Conservation (phyloP, 2,113 vertebrate species). For the Canis aureus region DNA sequence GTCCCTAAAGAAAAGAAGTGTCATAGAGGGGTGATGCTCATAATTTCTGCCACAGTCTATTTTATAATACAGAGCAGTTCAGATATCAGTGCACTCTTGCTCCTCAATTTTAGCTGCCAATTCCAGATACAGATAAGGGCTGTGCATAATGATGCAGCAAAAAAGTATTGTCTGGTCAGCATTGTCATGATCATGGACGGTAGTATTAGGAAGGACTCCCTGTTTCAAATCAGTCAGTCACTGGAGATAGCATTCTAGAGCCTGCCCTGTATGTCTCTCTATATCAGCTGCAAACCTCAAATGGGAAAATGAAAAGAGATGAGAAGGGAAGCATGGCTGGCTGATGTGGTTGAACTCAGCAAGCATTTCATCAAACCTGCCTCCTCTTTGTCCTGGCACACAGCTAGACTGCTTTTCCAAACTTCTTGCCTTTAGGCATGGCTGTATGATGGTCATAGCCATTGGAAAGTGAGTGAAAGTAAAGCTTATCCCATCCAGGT, state of each 20-base stretch:
- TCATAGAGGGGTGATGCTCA: neutral
- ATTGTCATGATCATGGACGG: neutral
- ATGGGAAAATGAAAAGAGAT: neutral
- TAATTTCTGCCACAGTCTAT: neutral
- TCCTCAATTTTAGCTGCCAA: neutral
- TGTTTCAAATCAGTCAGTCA: neutral
- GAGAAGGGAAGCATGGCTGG: accelerated
- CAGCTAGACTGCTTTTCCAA: neutral
- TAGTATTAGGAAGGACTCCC: neutral
- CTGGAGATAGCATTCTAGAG: neutral
- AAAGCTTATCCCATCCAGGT: neutral
- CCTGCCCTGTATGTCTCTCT: neutral
- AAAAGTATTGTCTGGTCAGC: neutral
- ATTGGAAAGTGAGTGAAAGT: neutral
- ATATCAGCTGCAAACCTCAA: neutral
- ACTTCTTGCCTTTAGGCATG: neutral
- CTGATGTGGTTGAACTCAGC: neutral
- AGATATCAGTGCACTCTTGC: neutral
- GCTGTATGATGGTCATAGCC: neutral
- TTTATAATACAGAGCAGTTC: neutral
- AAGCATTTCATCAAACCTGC: neutral
- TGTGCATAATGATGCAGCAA: neutral
- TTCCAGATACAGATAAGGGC: neutral
- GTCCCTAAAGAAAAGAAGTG: neutral
- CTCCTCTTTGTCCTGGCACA: neutral